Base-by-base conservation (phyloP, 2,797 vertebrate species). In the Parambassis ranga region DNA sequence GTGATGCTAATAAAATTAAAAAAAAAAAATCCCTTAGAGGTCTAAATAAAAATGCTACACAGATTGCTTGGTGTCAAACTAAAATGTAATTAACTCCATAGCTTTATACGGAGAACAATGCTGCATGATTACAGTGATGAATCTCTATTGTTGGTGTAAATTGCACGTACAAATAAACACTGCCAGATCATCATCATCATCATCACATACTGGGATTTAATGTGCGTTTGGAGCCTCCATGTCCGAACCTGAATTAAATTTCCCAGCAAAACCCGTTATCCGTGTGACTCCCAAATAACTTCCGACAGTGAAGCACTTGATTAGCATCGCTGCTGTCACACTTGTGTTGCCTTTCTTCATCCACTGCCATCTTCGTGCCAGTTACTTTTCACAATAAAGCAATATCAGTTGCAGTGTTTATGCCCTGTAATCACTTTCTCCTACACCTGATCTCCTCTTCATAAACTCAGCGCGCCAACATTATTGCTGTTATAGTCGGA, bases 351-450 rank as follows among this genome's bases (percentile, higher is more conserved):
- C 56, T 16, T 19, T 65, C 55, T 63, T 63, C 23, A 53, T 57
- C 70, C 30, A 3, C 72, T 55, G 72, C 70, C 70, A 56, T 60
- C 67, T 44, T 41, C 11, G 42, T 37, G 73, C 53, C 84, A 74
- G 75, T 77, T 71, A 49, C 77, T 33, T 58, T 60, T 60, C 69
- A 71, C 62, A 65, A 66, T 62, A 72, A 75, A 62, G 73, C 73
- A 59, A 79, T 86, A 86, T 87, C 80, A 58, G 71, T 76, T 59
- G 58, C 76, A 14, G 55, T 85, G 86, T 86, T 87, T 85, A 71
- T 87, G 87, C 87, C 46, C 79, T 65, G 83, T 89, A 89, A 90
- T 91, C 87, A 82, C 85, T 89, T 88, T 78, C 82, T 72, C 71
- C 71, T 65, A 67, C 82, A 89, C 83, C 83, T 81, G 87, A 90